phyloP scores from a whole-genome alignment of 2,113 vertebrate genomes.

The Eublepharis macularius region DNA sequence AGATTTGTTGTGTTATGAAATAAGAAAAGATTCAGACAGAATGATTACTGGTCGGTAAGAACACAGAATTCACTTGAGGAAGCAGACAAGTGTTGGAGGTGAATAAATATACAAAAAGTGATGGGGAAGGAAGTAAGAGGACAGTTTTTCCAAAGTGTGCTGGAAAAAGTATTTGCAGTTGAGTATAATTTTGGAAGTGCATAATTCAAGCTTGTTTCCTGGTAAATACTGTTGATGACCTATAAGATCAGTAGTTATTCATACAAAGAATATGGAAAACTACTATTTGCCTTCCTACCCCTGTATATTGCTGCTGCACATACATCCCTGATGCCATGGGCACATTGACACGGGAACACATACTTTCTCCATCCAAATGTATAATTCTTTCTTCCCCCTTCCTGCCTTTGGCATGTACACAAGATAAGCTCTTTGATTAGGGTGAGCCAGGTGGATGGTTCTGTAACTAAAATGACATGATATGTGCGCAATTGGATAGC shows the following conservation, averaged over 20 bases:
- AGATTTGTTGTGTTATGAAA: conserved; percentile 47
- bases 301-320: background rate
- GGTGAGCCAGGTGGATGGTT: background rate
- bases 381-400: background rate
- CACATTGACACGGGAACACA: background rate
- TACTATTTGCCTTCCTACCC: background rate
- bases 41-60: conserved; percentile 57
- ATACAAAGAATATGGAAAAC: background rate
- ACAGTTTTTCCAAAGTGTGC: background rate
- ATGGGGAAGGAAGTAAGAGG: background rate
- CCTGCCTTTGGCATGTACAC: background rate
- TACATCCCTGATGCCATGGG: background rate
- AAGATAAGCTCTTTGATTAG: background rate
- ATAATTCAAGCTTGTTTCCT: conserved; percentile 42
- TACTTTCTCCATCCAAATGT: background rate
- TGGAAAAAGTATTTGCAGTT: conserved; percentile 24
- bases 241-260: conserved; percentile 15
- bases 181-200: conserved; percentile 29
- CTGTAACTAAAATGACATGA: background rate
- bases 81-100: conserved; percentile 52
- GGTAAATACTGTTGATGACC: conserved; percentile 42
- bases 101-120: conserved; percentile 40
- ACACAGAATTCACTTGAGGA: conserved; percentile 50
- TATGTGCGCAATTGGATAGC: background rate
- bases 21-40: conserved; percentile 54